A percentile compares a stretch with the other conserved stretches of the same genome.
Evolutionary conservation across 2,797 vertebrate species (phyloP).

Genomic region (Sebastes nivosus): DNA sequence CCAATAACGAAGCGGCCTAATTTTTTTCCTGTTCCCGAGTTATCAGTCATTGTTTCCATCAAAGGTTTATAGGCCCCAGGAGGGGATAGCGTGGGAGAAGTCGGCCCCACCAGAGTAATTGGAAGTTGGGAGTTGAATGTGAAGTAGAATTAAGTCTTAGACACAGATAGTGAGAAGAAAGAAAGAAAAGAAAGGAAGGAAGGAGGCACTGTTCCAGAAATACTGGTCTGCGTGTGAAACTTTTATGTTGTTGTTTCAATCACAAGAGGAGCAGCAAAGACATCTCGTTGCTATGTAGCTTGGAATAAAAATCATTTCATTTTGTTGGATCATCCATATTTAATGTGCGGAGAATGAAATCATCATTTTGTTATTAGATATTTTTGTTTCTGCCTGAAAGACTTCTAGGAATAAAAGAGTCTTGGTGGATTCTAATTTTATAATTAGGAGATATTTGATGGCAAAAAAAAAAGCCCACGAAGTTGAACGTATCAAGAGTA

Average conservation of each 20-base stretch:
- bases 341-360: not conserved
- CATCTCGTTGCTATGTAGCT: not conserved
- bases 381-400: not conserved
- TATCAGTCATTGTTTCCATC: constrained; percentile 70
- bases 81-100: not conserved
- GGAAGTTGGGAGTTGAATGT: constrained; percentile 44
- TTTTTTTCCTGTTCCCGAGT: constrained; percentile 52
- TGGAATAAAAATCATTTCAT: not conserved
- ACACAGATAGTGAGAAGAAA: not conserved
- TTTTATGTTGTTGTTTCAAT: not conserved
- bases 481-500: not conserved
- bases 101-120: constrained; percentile 15
- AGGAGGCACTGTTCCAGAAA: not conserved
- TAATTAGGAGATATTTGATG: not conserved
- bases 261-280: not conserved
- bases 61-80: constrained; percentile 61
- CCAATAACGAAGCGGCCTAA: constrained; percentile 50
- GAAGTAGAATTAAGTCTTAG: constrained; percentile 34
- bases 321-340: constrained; percentile 1
- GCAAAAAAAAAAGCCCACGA: not conserved
- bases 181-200: not conserved
- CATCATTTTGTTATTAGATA: not conserved
- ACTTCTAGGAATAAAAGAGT: not conserved
- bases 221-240: not conserved
- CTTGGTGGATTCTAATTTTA: not conserved